Base-by-base conservation (phyloP, 2,113 vertebrate genomes). In the Xenopus laevis region DNA sequence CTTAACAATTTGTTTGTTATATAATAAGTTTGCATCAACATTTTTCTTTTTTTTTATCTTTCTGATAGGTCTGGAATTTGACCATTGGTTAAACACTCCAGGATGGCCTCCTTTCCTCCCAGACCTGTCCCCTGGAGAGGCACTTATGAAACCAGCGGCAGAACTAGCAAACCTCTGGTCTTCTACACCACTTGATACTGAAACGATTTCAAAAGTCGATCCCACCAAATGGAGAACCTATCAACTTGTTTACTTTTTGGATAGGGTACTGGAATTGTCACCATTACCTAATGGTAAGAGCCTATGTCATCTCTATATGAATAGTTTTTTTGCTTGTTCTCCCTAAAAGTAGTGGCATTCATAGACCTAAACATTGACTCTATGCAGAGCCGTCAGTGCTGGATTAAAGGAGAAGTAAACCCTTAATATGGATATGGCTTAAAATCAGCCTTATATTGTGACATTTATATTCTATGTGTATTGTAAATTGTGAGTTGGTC, bases 21-120 rank as follows among this genome's bases (percentile, higher is more conserved):
- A n/a, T 27, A 27, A 27, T 40, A 40, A 40, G 33, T 40, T 40
- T 40, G 33, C 33, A 40, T 7, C 33, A 40, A 40, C 3, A 6
- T 27, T 27, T 27, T 27, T 52, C 4, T 30, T 62, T 61, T 10
- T n/a, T 1, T 27, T 27, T 27, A 27, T 27, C 23, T 27, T 27
- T 27, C 2, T 27, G 17, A 0, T 63, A 94, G 93, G 92, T 50
- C 81, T 93, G 11, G 92, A 94, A 79, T 95, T 94, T 21, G 87
- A 91, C 10, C 83, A 75, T 44, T 95, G 93, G 93, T 83, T 95
- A 80, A 89, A 93, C 69, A 86, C 77, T 0, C 89, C 92, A 0
- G 93, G 93, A 60, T 94, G 93, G 93, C 93, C 93, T 0, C 91
- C 91, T 2, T 94, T 83, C 77, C 85, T 92, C 67, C 93, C 93